phyloP scores from a whole-genome alignment of 2,113 vertebrate genomes.

The Columba janthina region DNA sequence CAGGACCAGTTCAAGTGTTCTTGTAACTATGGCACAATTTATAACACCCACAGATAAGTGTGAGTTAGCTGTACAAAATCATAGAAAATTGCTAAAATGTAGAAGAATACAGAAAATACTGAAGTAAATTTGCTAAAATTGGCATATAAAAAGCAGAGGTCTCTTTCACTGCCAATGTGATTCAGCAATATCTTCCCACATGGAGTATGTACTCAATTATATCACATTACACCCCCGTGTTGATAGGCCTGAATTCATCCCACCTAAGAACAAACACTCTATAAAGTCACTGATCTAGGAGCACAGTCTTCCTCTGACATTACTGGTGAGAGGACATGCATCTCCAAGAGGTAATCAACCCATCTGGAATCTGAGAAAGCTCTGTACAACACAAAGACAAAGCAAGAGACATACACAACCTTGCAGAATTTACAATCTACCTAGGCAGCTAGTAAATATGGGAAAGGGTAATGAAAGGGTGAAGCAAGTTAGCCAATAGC shows the following conservation, averaged over 20 bases:
- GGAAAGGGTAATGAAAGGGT: not conserved
- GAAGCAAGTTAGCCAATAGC: not conserved
- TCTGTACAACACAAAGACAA: not conserved
- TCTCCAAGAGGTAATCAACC: not conserved
- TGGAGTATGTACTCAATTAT: not conserved
- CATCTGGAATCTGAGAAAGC: not conserved
- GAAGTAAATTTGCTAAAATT: not conserved
- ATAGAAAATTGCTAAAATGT: not conserved
- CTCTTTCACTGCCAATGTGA: not conserved
- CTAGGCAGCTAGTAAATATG: not conserved
- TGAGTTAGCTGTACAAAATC: not conserved
- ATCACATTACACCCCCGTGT: not conserved
- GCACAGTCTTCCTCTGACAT: not conserved
- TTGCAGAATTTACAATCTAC: not conserved
- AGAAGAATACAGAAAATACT: not conserved
- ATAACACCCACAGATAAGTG: not conserved
- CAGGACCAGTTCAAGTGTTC: not conserved
- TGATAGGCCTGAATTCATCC: not conserved
- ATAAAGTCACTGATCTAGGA: not conserved
- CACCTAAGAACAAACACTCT: not conserved
- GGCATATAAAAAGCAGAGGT: not conserved
- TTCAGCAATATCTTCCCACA: not conserved
- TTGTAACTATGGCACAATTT: not conserved
- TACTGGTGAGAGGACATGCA: not conserved
- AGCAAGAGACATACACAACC: not conserved